Conservation (phyloP, 2,113 vertebrate genomes). For the Alligator sinensis region DNA sequence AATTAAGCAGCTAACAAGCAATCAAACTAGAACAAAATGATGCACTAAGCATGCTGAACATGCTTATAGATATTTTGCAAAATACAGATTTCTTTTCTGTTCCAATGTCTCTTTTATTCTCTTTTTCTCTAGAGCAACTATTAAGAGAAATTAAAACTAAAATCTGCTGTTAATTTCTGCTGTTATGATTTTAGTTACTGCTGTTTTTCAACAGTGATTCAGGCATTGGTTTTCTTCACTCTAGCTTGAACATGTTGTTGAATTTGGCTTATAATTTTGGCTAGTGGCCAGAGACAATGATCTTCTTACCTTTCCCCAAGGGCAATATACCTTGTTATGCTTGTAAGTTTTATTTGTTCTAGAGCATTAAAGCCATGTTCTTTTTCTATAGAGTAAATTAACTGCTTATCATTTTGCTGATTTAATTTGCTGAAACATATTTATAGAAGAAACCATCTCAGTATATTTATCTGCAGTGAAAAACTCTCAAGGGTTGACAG, state of each 20-base stretch:
- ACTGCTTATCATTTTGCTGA: neutral
- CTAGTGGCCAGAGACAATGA: neutral
- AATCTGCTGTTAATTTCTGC: neutral
- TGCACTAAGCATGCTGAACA: neutral
- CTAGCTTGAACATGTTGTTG: neutral
- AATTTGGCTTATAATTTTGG: neutral
- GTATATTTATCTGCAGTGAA: neutral
- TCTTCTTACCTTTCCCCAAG: neutral
- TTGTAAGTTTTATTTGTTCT: neutral
- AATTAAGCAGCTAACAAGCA: neutral
- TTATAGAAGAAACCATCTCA: neutral
- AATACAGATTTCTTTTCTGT: constrained; percentile 10
- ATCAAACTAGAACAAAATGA: neutral
- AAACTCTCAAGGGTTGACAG: neutral
- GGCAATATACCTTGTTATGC: neutral
- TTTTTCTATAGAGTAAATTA: neutral
- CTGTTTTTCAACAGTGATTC: neutral
- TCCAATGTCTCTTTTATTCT: neutral
- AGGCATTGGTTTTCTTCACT: neutral
- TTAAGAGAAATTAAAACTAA: neutral
- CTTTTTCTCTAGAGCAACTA: neutral
- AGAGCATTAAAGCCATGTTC: neutral
- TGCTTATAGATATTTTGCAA: neutral
- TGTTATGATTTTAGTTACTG: neutral
- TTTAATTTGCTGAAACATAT: neutral